Evolutionary conservation across 2,113 vertebrate species (phyloP).

Genomic region (Actenoides lindsayi): DNA sequence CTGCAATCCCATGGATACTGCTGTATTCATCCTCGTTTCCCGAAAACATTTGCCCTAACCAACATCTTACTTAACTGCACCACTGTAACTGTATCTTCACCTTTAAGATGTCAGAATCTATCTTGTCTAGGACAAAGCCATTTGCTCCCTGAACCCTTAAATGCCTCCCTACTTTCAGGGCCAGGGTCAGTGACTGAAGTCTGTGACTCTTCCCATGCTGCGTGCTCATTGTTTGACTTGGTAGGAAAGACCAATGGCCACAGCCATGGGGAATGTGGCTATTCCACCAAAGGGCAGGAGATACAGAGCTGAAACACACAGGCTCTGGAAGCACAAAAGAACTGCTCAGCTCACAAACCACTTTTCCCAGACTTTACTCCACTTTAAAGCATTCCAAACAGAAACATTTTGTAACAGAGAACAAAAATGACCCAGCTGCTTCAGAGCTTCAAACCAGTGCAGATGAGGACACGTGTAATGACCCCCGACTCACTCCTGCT

Average conservation of each 20-base stretch:
- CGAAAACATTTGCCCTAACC: neutral
- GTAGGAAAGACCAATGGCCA: neutral
- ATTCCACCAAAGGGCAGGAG: neutral
- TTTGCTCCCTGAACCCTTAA: neutral
- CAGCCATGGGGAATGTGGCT: neutral
- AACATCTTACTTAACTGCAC: neutral
- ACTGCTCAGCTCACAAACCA: neutral
- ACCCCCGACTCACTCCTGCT: neutral
- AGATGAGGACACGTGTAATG: neutral
- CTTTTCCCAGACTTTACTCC: neutral
- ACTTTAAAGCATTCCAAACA: neutral
- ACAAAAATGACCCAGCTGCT: neutral
- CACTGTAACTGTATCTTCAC: neutral
- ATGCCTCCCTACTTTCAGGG: neutral
- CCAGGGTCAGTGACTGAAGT: neutral
- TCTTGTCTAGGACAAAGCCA: neutral
- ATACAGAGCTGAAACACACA: neutral
- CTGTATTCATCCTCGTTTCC: neutral
- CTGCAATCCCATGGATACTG: neutral
- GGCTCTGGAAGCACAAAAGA: neutral
- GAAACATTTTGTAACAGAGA: slow-evolving; percentile 8
- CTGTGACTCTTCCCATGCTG: neutral
- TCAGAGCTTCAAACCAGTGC: neutral
- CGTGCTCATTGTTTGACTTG: neutral
- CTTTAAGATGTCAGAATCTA: neutral